These are phyloP conservation scores for Otocyon megalotis DNA, from an alignment of 2,113 vertebrate genomes.

Conservation along the genomic window DNA sequence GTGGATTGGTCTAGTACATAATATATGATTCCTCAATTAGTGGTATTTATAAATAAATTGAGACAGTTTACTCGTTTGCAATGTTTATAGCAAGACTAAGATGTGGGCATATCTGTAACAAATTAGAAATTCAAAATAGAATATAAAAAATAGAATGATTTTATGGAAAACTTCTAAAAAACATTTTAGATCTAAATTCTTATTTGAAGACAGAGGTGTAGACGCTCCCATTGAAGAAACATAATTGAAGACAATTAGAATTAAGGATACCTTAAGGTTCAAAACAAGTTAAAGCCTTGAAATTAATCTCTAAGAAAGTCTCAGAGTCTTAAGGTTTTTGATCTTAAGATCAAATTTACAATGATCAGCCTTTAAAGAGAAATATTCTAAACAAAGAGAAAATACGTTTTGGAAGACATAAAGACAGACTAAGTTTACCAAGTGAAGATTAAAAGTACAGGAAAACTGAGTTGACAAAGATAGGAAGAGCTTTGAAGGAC, in stretches of 20 bases:
- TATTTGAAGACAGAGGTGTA: background rate
- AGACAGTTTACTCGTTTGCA: background rate
- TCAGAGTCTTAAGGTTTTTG: background rate
- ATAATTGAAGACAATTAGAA: background rate
- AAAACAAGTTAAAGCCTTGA: slow-evolving; percentile 7
- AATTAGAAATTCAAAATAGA: background rate
- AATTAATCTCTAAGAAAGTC: background rate
- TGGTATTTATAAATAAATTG: background rate
- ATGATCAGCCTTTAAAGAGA: background rate
- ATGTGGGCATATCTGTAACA: background rate
- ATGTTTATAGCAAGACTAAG: background rate
- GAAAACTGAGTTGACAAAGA: background rate
- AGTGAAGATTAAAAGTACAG: background rate
- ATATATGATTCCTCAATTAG: background rate
- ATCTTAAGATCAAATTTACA: background rate
- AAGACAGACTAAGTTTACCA: background rate
- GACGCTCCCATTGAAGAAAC: background rate
- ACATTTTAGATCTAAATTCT: background rate
- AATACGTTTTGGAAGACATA: background rate
- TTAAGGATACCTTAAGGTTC: background rate
- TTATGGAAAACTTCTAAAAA: background rate
- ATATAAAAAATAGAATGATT: background rate
- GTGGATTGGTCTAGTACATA: background rate
- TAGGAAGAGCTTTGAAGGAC: background rate
- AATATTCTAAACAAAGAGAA: background rate